These are phyloP conservation scores for Pseudobourletiella spinata DNA, from an alignment of 1,140 invertebrate genomes.

Conservation along the genomic window DNA sequence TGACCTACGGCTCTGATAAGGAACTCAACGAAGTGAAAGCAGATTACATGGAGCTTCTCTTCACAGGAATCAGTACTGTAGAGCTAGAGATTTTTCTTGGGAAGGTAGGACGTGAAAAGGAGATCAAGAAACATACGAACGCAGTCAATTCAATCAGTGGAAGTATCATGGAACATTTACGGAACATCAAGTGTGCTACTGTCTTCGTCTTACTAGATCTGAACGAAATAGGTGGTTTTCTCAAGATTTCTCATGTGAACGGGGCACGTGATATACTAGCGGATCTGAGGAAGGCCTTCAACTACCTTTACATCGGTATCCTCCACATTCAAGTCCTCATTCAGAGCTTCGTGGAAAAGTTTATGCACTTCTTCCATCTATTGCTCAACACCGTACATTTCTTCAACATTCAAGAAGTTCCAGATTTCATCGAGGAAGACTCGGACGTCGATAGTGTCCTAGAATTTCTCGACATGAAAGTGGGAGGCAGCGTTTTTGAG, in stretches of 20 bases:
- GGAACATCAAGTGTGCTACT: conserved; percentile 23
- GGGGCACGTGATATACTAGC: conserved; percentile 1
- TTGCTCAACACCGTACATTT: conserved; percentile 28
- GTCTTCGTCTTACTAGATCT: conserved; percentile 20
- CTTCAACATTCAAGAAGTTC: conserved; percentile 25
- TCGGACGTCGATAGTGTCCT: conserved; percentile 22
- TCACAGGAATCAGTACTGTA: conserved; percentile 26
- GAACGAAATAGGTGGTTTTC: conserved; percentile 28
- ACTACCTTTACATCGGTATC: conserved; percentile 19
- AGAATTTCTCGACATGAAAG: conserved; percentile 18
- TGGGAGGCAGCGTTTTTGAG: conserved; percentile 19
- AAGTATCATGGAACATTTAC: conserved; percentile 19
- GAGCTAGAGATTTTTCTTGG: conserved; percentile 31
- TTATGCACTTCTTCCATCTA: conserved; percentile 23
- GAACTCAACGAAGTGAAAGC: conserved; percentile 13
- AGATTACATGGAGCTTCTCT: conserved; percentile 24
- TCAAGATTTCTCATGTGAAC: conserved; percentile 14
- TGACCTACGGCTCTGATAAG: conserved; percentile 20
- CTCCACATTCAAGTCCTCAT: conserved; percentile 24
- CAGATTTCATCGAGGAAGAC: conserved; percentile 28
- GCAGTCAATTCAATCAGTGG: conserved; percentile 6
- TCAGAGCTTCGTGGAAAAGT: conserved; percentile 16
- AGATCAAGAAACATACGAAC: conserved; percentile 23
- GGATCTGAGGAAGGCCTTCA: conserved; percentile 12
- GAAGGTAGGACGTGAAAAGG: conserved; percentile 21